Conservation (phyloP, 2,113 vertebrate genomes). For the Isichthys henryi region DNA sequence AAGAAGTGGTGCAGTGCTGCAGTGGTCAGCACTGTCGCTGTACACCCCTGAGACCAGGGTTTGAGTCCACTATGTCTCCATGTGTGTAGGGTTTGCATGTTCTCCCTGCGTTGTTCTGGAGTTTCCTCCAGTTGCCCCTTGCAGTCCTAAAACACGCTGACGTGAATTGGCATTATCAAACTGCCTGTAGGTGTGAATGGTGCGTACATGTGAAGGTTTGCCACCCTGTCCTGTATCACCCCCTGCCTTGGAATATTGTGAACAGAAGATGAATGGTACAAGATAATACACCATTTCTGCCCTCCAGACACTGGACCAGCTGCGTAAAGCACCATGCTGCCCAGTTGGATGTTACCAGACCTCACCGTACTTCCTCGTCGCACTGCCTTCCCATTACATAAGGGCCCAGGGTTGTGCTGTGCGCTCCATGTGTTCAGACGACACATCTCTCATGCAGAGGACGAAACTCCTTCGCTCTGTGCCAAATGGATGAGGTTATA, state of each 20-base stretch:
- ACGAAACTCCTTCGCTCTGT: background rate
- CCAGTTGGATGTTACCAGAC: background rate
- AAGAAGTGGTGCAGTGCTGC: background rate
- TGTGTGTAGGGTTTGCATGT: background rate
- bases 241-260: background rate
- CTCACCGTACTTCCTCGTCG: background rate
- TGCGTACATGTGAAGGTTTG: background rate
- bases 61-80: background rate
- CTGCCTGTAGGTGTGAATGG: background rate
- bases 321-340: background rate
- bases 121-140: background rate
- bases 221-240: background rate
- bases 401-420: background rate
- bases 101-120: background rate
- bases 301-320: background rate
- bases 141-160: background rate
- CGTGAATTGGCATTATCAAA: background rate
- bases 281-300: background rate
- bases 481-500: conserved; percentile 16
- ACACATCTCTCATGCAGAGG: background rate
- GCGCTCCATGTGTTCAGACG: background rate
- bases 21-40: background rate
- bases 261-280: background rate
- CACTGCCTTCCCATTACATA: background rate
- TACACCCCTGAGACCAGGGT: background rate